Evolutionary conservation across 2,797 vertebrate species (phyloP).

Genomic region (Scolopax bukidnonensis): DNA sequence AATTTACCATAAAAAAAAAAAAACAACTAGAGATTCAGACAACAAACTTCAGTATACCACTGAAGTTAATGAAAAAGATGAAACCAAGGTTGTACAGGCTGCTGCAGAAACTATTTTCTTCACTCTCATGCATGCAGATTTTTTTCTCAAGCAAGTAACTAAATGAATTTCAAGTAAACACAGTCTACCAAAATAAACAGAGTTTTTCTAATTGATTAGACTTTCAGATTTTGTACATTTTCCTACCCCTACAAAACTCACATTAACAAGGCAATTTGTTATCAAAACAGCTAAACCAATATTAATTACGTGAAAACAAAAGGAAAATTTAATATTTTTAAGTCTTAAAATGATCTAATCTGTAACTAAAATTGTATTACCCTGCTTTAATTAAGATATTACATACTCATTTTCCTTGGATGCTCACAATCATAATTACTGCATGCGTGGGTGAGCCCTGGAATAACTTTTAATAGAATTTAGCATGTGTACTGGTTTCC

Average conservation of each 20-base stretch:
- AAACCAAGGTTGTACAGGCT: neutral
- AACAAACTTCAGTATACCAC: neutral
- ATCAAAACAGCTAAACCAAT: constrained; percentile 52
- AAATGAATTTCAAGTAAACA: constrained; percentile 33
- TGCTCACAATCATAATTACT: constrained; percentile 72
- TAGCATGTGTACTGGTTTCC: constrained; percentile 40
- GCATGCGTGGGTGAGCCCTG: constrained; percentile 43
- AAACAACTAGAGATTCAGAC: neutral
- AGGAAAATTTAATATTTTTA: constrained; percentile 55
- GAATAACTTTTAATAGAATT: constrained; percentile 74
- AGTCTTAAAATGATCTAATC: constrained; percentile 70
- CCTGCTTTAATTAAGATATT: constrained; percentile 77
- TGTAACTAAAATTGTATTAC: constrained; percentile 74
- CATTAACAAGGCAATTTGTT: constrained; percentile 50
- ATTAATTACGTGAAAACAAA: constrained; percentile 68
- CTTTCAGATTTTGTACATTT: constrained; percentile 23
- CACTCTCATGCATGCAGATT: neutral
- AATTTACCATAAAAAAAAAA: neutral
- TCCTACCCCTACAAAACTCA: neutral
- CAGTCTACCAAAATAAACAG: neutral
- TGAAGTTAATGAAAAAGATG: neutral
- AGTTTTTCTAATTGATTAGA: constrained; percentile 39
- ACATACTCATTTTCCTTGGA: constrained; percentile 75
- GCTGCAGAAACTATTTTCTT: constrained; percentile 18
- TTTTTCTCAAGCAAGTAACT: constrained; percentile 20